Evolutionary conservation across 2,797 vertebrate genomes (phyloP).

Genomic region (Macropus fuliginosus): DNA sequence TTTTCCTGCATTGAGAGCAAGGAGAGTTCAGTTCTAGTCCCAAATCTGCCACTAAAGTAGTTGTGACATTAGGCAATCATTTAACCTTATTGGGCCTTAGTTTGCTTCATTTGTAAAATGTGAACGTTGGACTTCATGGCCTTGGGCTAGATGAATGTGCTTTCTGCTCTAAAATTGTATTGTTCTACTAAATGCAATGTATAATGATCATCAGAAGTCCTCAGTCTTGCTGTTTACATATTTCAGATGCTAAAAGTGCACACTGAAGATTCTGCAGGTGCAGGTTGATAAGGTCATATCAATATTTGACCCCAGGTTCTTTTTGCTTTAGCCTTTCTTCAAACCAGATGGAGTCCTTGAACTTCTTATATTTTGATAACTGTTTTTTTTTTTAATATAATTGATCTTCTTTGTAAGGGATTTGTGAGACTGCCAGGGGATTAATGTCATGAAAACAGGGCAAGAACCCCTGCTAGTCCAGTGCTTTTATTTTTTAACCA

Average conservation of each 20-base stretch:
- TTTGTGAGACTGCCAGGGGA: not conserved
- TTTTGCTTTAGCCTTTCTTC: not conserved
- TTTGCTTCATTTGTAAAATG: not conserved
- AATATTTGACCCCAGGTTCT: not conserved
- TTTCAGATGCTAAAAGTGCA: not conserved
- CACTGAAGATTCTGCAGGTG: not conserved
- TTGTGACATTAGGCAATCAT: not conserved
- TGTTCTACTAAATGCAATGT: not conserved
- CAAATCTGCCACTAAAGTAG: not conserved
- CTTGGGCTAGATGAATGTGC: not conserved
- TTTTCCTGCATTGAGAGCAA: not conserved
- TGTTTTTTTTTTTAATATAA: not conserved
- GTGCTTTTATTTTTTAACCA: not conserved
- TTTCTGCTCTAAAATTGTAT: not conserved
- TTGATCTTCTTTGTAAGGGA: not conserved
- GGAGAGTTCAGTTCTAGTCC: not conserved
- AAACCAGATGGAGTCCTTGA: not conserved
- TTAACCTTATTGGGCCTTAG: not conserved
- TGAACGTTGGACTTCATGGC: not conserved
- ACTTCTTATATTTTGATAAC: not conserved
- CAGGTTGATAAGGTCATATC: not conserved
- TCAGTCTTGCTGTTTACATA: not conserved
- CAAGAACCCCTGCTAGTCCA: not conserved
- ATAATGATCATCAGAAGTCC: not conserved
- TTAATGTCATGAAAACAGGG: not conserved